Base-by-base conservation (phyloP, 2,888 invertebrate species). In the Hirtodrosophila confusa region DNA sequence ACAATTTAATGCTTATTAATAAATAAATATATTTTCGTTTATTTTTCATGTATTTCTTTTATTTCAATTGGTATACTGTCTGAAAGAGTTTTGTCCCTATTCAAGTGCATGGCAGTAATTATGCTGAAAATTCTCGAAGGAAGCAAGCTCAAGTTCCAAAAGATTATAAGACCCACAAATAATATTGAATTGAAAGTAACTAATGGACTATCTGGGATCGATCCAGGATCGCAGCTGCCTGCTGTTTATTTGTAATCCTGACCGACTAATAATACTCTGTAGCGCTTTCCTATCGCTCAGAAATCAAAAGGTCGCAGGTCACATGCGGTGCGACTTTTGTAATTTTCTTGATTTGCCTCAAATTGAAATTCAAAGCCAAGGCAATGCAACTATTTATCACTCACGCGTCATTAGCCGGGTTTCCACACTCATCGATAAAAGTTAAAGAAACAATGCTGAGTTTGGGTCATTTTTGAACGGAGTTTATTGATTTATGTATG, bases 351-450 rank as follows among this genome's bases (percentile, higher is more conserved):
- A 37, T 24, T 37, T 53, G 27, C 47, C 35, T 17, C 27, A 3
- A 27, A 27, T 27, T 27, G 24, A 37, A 39, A 43, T 10, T 31
- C 11, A 8, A 60, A 5, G 7, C 45, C 9, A 6, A 33, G 29
- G 31, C n/a, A 47, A 17, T 17, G 17, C 17, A 17, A 55, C 62
- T 45, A 82, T 85, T 82, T 72, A 82, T 85, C 82, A 77, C 55
- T 55, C 12, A 54, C 33, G 50, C 56, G 45, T 80, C 78, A 80
- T 78, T 78, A 67, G 73, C 8, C 44, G 27, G 12, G 48, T 17
- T 17, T 17, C 48, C 45, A 48, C 37, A 48, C 31, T 31, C n/a
- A 8, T 33, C 24, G 11, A 35, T 23, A 41, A 58, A 75, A 74
- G 64, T 69, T 61, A 53, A 69, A 57, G 36, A 54, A 66, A 48